Conservation (phyloP, 2,797 vertebrate species). For the Thaleichthys pacificus region DNA sequence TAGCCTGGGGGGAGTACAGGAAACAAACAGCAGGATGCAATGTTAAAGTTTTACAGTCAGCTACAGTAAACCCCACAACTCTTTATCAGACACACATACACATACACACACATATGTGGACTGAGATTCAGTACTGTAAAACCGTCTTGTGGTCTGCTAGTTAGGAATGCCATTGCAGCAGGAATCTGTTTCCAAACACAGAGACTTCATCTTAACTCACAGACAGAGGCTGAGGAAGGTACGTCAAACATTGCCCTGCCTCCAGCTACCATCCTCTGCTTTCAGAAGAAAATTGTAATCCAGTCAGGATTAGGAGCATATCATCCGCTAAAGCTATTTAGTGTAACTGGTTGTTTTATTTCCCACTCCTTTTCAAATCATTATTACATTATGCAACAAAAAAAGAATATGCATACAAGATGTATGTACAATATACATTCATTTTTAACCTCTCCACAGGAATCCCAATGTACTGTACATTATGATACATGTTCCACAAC, state of each 20-base stretch:
- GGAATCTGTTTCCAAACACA: constrained; percentile 28
- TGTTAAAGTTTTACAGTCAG: constrained; percentile 40
- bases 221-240: not conserved
- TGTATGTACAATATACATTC: constrained; percentile 82
- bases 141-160: constrained; percentile 12
- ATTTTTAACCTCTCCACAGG: constrained; percentile 62
- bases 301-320: not conserved
- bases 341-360: constrained; percentile 61
- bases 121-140: constrained; percentile 12
- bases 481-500: constrained; percentile 70
- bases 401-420: constrained; percentile 33
- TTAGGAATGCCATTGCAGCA: constrained; percentile 20
- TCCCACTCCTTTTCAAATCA: constrained; percentile 44
- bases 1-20: not conserved
- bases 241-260: constrained; percentile 2
- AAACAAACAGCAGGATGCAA: not conserved
- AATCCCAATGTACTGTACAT: constrained; percentile 72
- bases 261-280: no score
- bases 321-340: not conserved
- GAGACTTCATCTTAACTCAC: not conserved
- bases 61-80: constrained; percentile 35
- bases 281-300: not conserved
- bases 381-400: constrained; percentile 56
- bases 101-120: not conserved
- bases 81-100: constrained; percentile 37